Percentiles rank a stretch among this genome's conserved stretches.
These are phyloP conservation scores for Trachymyrmex cornetzi DNA, from an alignment of 1,140 invertebrate species.

Conservation along the genomic window DNA sequence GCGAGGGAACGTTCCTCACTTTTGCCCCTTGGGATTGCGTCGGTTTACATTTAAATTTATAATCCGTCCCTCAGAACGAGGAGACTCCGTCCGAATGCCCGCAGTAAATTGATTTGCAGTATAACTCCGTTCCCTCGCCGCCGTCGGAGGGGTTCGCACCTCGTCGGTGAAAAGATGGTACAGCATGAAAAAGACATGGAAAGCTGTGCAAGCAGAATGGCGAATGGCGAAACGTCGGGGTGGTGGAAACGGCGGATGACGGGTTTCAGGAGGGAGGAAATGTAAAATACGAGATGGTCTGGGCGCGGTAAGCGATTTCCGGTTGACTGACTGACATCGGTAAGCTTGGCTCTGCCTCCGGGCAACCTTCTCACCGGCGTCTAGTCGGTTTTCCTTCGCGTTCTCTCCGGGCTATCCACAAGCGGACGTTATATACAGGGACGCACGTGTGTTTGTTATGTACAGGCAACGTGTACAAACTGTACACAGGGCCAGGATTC, in stretches of 20 bases:
- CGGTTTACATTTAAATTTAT: slow-evolving; percentile 83
- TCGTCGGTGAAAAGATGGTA: neutral
- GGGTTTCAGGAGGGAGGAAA: slow-evolving; percentile 62
- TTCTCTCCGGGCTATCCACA: slow-evolving; percentile 37
- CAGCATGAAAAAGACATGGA: slow-evolving; percentile 28
- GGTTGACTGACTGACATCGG: slow-evolving; percentile 82
- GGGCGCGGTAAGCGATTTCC: slow-evolving; percentile 82
- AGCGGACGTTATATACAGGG: neutral
- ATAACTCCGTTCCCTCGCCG: slow-evolving; percentile 55
- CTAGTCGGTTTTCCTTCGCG: slow-evolving; percentile 56
- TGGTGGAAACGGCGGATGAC: slow-evolving; percentile 12
- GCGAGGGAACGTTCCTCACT: slow-evolving; percentile 17
- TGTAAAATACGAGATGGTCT: slow-evolving; percentile 79
- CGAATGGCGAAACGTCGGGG: slow-evolving; percentile 46
- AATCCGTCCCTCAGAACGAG: slow-evolving; percentile 65
- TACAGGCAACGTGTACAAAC: slow-evolving; percentile 13
- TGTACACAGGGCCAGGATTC: slow-evolving; percentile 27
- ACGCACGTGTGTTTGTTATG: neutral
- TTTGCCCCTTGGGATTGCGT: slow-evolving; percentile 26
- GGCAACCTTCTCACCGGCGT: slow-evolving; percentile 65
- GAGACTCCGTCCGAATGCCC: slow-evolving; percentile 67
- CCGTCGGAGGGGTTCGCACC: slow-evolving; percentile 46
- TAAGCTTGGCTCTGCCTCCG: slow-evolving; percentile 69
- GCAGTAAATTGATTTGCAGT: slow-evolving; percentile 81
- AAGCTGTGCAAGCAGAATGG: slow-evolving; percentile 47